Base-by-base conservation (phyloP, 2,113 vertebrate species). In the Macquaria australasica region DNA sequence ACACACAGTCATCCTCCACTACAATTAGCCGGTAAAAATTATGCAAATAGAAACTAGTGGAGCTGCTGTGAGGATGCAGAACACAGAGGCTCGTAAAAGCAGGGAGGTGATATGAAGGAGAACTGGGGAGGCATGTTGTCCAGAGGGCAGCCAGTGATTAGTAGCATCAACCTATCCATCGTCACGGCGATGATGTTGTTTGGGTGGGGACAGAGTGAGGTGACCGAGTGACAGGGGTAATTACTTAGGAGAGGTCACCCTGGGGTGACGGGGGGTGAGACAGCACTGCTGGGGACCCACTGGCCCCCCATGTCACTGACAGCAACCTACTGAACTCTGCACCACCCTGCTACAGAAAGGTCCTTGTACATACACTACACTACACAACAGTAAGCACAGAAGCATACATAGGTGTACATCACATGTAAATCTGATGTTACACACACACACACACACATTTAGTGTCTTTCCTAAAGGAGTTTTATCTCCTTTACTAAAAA, bases 221-320 rank as follows among this genome's bases (percentile, higher is more conserved):
- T 89, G 89, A 88, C 91, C 87, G 91, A 89, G 85, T 93, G 93
- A 93, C 94, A 92, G 77, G 77, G 84, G 78, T 92, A 92, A 95
- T 95, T 92, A 93, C 86, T 89, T 63, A 70, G 88, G 90, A 79
- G 90, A 92, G 91, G 93, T 93, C 91, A 93, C n/a, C 39, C 73
- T 14, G 75, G 75, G 88, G 87, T 89, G 91, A 78, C 5, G 37
- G 68, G 75, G 85, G 75, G 62, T 50, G 78, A 81, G 73, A 8
- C 73, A 12, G 41, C 82, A 70, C 79, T 81, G 79, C 83, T 78
- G 71, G 45, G 71, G 76, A 78, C 68, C 66, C 50, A 16, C 50
- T 0, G 66, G 51, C 68, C 74, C 62, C 68, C 71, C 64, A 9
- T 91, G 91, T 89, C 87, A 86, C 84, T 64, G 70, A 91, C 91